These are phyloP conservation scores for Trididemnum miniatum DNA, from an alignment of 23 tunicate genomes.

Conservation along the genomic window DNA sequence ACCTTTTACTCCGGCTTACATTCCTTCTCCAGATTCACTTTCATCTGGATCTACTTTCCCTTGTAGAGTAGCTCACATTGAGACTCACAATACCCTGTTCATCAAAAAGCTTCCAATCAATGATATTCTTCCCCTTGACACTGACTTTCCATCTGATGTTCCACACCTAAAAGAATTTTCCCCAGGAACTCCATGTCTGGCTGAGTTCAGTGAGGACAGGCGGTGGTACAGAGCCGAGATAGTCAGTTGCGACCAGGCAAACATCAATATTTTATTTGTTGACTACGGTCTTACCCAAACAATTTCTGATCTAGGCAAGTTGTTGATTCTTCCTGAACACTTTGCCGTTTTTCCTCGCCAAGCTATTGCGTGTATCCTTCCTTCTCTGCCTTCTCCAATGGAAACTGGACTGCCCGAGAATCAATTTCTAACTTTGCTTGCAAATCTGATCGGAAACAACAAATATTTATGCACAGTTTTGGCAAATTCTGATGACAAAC, in stretches of 20 bases:
- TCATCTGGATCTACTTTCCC: background rate
- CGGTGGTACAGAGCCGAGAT: constrained; percentile 61
- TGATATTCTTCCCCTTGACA: background rate
- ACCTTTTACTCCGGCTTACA: background rate
- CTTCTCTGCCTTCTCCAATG: constrained; percentile 21
- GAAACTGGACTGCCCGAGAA: constrained; percentile 8
- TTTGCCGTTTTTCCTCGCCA: constrained; percentile 29
- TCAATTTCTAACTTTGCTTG: background rate
- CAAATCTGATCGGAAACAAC: constrained; percentile 15
- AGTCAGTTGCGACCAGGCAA: background rate
- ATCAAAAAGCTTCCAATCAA: constrained; percentile 2
- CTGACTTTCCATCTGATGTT: background rate
- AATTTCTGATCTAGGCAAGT: constrained; percentile 6
- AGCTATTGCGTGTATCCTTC: constrained; percentile 18
- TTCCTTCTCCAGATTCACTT: constrained; percentile 2
- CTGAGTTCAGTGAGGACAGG: constrained; percentile 29
- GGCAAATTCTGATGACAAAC: background rate
- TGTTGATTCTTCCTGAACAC: constrained; percentile 35
- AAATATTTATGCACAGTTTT: background rate
- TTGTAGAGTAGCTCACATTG: constrained; percentile 34
- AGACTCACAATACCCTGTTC: constrained; percentile 19
- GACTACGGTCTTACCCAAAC: constrained; percentile 45
- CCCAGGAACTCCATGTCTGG: constrained; percentile 41
- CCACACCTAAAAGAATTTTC: constrained; percentile 6
- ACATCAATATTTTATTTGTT: constrained; percentile 31